Percentiles rank a stretch among this genome's conserved stretches.
Conservation (phyloP, 2,888 invertebrate genomes). For the Lochmaea capreae region DNA sequence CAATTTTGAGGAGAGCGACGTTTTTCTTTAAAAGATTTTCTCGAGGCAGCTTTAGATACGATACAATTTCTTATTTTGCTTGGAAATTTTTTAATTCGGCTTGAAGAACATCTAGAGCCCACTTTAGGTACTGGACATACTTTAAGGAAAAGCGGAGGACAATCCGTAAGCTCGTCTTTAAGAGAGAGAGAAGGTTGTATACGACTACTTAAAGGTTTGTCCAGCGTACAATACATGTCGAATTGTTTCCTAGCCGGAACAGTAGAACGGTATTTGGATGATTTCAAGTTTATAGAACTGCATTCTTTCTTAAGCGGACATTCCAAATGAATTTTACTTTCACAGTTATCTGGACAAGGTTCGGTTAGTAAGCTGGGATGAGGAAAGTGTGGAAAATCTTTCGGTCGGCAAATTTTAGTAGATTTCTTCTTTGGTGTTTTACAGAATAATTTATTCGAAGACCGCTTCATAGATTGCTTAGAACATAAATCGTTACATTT, state of each 20-base stretch:
- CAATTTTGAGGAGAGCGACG: neutral
- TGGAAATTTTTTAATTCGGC: neutral
- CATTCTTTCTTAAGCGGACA: neutral
- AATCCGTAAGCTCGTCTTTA: neutral
- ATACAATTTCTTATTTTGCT: neutral
- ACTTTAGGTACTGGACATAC: constrained; percentile 1
- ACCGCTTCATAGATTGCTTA: neutral
- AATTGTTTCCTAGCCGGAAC: neutral
- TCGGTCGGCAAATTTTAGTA: neutral
- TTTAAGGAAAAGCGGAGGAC: neutral
- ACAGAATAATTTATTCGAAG: neutral
- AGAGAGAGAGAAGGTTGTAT: neutral
- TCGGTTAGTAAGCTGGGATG: constrained; percentile 8
- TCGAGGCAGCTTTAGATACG: neutral
- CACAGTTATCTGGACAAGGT: neutral
- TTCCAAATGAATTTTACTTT: neutral
- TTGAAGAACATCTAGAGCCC: neutral
- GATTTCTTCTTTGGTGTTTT: neutral
- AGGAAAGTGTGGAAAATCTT: neutral
- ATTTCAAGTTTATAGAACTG: neutral
- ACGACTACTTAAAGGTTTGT: too few relatives aligned
- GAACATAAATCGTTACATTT: too few relatives aligned
- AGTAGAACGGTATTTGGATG: neutral
- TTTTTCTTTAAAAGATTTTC: neutral
- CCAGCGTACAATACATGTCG: neutral